phyloP scores from a whole-genome alignment of 2,797 vertebrate genomes.

The Columba guinea region DNA sequence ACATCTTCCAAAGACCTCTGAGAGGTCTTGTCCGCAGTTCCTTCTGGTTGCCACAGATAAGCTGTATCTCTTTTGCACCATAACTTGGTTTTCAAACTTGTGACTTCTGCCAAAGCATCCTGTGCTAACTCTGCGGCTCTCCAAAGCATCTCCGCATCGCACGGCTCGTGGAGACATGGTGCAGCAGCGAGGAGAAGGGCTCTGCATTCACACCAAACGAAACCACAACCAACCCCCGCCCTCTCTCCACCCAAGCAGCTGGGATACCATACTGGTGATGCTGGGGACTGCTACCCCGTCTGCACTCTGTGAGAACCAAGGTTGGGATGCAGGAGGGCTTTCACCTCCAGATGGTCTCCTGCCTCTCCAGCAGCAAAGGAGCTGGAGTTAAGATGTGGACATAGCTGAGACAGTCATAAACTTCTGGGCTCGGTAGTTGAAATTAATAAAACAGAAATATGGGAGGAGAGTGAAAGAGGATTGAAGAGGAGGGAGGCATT shows the following conservation, averaged over 20 bases:
- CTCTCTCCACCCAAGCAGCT: not conserved
- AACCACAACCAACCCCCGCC: not conserved
- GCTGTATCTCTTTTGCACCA: not conserved
- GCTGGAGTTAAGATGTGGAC: not conserved
- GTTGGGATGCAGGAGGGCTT: not conserved
- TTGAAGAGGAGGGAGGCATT: not conserved
- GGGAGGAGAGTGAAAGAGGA: not conserved
- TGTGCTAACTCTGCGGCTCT: not conserved
- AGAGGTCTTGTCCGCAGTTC: not conserved
- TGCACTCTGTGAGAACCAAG: not conserved
- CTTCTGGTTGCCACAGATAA: not conserved
- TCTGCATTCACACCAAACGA: not conserved
- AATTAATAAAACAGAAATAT: not conserved
- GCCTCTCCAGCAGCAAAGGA: not conserved
- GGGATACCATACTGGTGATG: accelerated
- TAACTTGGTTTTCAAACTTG: not conserved
- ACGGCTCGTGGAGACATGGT: accelerated
- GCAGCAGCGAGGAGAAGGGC: not conserved
- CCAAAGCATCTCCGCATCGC: not conserved
- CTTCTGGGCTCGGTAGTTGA: not conserved
- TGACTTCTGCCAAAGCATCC: not conserved
- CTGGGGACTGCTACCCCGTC: not conserved
- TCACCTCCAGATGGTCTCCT: not conserved
- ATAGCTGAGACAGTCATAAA: not conserved
- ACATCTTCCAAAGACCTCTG: not conserved